phyloP scores from a whole-genome alignment of 2,797 vertebrate species.

The Picus viridis region DNA sequence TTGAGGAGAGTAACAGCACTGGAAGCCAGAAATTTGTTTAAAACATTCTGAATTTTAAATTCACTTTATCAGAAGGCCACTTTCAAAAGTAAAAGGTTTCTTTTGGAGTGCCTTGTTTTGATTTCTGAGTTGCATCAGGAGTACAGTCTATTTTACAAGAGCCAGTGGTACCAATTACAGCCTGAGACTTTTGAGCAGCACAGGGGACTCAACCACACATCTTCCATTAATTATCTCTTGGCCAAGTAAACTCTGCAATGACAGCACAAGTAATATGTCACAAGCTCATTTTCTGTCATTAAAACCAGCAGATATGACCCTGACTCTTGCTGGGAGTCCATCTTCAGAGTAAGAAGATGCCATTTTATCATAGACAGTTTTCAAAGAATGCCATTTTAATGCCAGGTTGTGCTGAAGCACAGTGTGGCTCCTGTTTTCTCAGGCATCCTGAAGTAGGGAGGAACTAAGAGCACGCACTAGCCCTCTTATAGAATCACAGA shows the following conservation, averaged over 20 bases:
- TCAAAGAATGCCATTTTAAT: background rate
- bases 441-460: background rate
- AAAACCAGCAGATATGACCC: conserved; percentile 19
- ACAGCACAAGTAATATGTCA: conserved; percentile 32
- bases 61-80: background rate
- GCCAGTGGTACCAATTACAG: conserved; percentile 19
- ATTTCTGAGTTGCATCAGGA: conserved; percentile 18
- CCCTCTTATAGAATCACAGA: background rate
- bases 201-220: background rate
- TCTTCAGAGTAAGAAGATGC: background rate
- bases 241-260: background rate
- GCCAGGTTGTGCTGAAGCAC: background rate
- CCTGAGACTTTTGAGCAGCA: background rate
- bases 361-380: background rate
- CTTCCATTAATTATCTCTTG: conserved; percentile 56
- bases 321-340: background rate
- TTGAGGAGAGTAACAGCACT: background rate
- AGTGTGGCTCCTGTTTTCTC: background rate
- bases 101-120: background rate
- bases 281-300: conserved; percentile 50
- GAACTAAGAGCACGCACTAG: background rate
- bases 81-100: background rate
- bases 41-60: background rate
- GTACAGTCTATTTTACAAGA: conserved; percentile 31
- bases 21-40: background rate